These are phyloP conservation scores for Cochlearius cochlearius DNA, from an alignment of 2,113 vertebrate genomes.

Conservation along the genomic window DNA sequence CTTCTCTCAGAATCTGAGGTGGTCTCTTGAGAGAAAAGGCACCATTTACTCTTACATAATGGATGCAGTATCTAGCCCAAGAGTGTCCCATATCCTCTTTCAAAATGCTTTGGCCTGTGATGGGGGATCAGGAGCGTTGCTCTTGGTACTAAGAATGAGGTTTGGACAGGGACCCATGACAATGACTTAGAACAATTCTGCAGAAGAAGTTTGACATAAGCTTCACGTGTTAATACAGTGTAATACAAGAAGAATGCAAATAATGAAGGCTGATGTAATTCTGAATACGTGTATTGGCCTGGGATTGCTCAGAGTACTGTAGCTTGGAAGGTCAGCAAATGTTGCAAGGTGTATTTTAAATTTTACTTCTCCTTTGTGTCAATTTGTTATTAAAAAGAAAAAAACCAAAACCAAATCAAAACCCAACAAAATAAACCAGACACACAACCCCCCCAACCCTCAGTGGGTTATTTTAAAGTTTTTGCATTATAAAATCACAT, in stretches of 20 bases:
- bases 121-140: neutral
- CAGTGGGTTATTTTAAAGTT: neutral
- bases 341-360: neutral
- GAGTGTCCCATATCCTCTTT: neutral
- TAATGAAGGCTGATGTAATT: neutral
- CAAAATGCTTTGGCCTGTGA: neutral
- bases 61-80: neutral
- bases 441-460: too few species aligned
- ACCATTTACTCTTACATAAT: neutral
- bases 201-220: neutral
- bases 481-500: neutral
- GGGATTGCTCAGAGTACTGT: neutral
- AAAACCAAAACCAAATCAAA: too few species aligned
- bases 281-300: neutral
- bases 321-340: neutral
- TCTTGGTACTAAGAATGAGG: neutral
- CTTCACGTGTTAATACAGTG: neutral
- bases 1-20: neutral
- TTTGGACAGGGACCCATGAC: neutral
- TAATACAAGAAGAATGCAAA: slow-evolving; percentile 4
- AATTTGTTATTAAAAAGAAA: neutral
- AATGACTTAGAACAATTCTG: neutral
- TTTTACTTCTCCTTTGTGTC: neutral
- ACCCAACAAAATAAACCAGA: too few species aligned
- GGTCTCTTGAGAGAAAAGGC: neutral